These are phyloP conservation scores for Apis dorsata DNA, from an alignment of 1,140 invertebrate genomes.

Conservation along the genomic window DNA sequence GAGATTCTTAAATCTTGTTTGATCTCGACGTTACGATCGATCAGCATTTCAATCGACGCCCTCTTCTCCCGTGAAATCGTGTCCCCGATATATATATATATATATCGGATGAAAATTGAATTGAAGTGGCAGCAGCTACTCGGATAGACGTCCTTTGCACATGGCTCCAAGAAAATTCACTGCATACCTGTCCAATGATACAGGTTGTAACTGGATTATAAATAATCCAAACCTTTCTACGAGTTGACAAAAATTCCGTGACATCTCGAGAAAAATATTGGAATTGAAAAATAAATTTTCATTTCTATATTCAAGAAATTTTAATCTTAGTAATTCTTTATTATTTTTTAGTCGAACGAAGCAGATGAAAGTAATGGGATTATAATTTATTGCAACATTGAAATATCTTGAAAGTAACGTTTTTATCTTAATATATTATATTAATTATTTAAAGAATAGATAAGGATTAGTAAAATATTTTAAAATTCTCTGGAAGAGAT, in stretches of 20 bases:
- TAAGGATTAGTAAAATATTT: too few species aligned
- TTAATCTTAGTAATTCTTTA: too few species aligned
- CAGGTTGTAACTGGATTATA: slow-evolving; percentile 3
- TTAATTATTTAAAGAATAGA: too few species aligned
- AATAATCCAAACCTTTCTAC: background rate
- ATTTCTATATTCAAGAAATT: too few species aligned
- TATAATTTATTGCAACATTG: too few species aligned
- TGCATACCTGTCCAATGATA: slow-evolving; percentile 57
- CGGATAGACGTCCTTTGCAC: slow-evolving; percentile 15
- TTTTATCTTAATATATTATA: too few species aligned
- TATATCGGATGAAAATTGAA: slow-evolving; percentile 54
- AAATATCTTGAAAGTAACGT: too few species aligned
- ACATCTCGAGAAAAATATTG: background rate
- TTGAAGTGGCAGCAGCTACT: slow-evolving; percentile 16
- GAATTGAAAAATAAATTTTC: background rate
- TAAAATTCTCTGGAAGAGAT: too few species aligned
- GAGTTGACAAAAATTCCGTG: background rate
- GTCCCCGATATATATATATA: slow-evolving; percentile 25
- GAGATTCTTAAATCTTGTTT: slow-evolving; percentile 48
- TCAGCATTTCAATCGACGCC: slow-evolving; percentile 51
- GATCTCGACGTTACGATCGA: slow-evolving; percentile 51
- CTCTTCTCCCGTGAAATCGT: slow-evolving; percentile 39
- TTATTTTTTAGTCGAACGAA: too few species aligned
- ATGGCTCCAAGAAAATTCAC: slow-evolving; percentile 26
- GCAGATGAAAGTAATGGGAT: too few species aligned